These are phyloP conservation scores for Hippoglossus hippoglossus DNA, from an alignment of 2,797 vertebrate genomes.

Conservation along the genomic window DNA sequence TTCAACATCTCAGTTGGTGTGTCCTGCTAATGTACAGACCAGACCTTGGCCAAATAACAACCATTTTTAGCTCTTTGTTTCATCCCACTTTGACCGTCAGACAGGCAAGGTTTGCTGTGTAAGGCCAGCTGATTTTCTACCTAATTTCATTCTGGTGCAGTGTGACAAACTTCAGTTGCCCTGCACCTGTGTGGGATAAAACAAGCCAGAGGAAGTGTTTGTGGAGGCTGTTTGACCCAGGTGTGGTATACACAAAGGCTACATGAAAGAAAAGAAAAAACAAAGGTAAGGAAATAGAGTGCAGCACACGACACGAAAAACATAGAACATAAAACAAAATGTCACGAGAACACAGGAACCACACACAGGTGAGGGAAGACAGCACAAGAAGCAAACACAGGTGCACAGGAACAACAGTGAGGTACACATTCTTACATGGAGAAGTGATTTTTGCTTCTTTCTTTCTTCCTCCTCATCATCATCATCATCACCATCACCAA, in stretches of 20 bases:
- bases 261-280: slow-evolving; percentile 38
- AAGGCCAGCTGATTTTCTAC: slow-evolving; percentile 3
- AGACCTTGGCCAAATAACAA: slow-evolving; percentile 66
- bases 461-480: slow-evolving; percentile 61
- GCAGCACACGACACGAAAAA: slow-evolving; percentile 55
- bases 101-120: slow-evolving; percentile 9
- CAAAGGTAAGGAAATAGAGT: slow-evolving; percentile 29
- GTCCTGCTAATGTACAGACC: slow-evolving; percentile 58
- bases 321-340: slow-evolving; percentile 57
- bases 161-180: slow-evolving; percentile 16
- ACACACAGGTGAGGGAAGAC: slow-evolving; percentile 59
- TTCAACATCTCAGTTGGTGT: slow-evolving; percentile 54
- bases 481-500: slow-evolving; percentile 50
- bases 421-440: slow-evolving; percentile 84
- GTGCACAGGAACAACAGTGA: slow-evolving; percentile 68
- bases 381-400: slow-evolving; percentile 50
- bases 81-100: slow-evolving; percentile 35
- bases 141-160: slow-evolving; percentile 18
- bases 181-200: slow-evolving; percentile 52
- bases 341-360: slow-evolving; percentile 48
- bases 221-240: slow-evolving; percentile 66
- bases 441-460: slow-evolving; percentile 75
- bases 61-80: slow-evolving; percentile 23
- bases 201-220: slow-evolving; percentile 9
- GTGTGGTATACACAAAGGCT: slow-evolving; percentile 60